A percentile compares a stretch with the other conserved stretches of the same genome.
These are phyloP conservation scores for Camponotus floridanus DNA, from an alignment of 1,140 invertebrate species.

Conservation along the genomic window DNA sequence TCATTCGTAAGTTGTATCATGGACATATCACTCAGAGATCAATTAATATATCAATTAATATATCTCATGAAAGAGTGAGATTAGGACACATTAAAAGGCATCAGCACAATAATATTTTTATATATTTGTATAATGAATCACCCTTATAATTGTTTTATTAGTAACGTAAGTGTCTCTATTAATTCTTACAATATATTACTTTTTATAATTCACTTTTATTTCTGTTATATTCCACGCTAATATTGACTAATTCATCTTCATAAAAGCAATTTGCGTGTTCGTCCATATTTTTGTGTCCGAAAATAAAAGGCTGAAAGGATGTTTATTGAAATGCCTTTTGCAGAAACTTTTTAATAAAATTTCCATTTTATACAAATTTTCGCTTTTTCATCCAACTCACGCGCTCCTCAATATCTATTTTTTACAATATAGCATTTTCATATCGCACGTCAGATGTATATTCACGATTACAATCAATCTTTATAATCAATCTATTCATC, in stretches of 20 bases:
- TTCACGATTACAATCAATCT: background rate
- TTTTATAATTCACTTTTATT: constrained; percentile 16
- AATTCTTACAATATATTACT: constrained; percentile 3
- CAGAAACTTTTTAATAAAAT: constrained; percentile 51
- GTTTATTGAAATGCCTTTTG: constrained; percentile 52
- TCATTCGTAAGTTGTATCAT: constrained; percentile 38
- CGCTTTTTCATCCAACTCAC: constrained; percentile 7
- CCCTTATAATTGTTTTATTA: constrained; percentile 10
- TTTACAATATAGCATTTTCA: background rate
- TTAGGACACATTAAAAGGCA: constrained; percentile 7
- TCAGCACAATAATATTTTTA: background rate
- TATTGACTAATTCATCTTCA: constrained; percentile 45
- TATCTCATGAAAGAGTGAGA: constrained; percentile 12
- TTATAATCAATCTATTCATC: constrained; percentile 7
- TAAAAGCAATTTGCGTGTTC: constrained; percentile 39
- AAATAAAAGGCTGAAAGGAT: constrained; percentile 37
- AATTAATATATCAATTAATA: constrained; percentile 33
- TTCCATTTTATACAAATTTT: constrained; percentile 47
- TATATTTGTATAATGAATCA: background rate
- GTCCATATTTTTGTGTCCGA: constrained; percentile 24
- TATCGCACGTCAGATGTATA: background rate
- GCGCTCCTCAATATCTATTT: constrained; percentile 15
- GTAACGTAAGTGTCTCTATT: background rate
- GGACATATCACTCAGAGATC: constrained; percentile 9
- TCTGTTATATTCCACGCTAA: constrained; percentile 7